A percentile compares a stretch with the other conserved stretches of the same genome.
Evolutionary conservation across 2,888 invertebrate genomes (phyloP).

Genomic region (Stenotaenia linearis): DNA sequence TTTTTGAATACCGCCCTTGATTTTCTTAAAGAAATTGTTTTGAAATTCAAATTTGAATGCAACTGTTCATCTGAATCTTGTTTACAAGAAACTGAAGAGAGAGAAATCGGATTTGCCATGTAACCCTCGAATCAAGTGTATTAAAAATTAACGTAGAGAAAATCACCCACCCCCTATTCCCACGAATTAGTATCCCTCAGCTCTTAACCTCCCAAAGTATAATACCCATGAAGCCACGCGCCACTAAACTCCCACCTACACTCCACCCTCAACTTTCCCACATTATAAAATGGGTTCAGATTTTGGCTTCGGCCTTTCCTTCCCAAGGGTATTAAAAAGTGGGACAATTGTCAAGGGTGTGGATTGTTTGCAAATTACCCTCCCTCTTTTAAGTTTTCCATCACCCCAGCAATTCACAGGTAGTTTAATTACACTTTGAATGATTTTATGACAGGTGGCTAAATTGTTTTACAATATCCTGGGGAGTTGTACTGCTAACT

Average conservation of each 20-base stretch:
- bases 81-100: no score
- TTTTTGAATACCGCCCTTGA: no score
- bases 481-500: neutral
- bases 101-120: neutral
- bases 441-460: constrained; percentile 24
- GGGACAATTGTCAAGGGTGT: constrained; percentile 12
- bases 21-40: no score
- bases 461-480: constrained; percentile 8
- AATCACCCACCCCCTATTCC: neutral
- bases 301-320: neutral
- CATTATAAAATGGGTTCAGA: constrained; percentile 10
- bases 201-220: neutral
- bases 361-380: constrained; percentile 17
- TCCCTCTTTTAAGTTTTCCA: neutral
- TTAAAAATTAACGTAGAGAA: constrained; percentile 13
- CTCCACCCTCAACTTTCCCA: constrained; percentile 11
- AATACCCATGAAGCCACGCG: constrained; percentile 17
- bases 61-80: no score
- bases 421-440: constrained; percentile 23
- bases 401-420: constrained; percentile 1
- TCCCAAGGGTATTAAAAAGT: constrained; percentile 2
- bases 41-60: no score
- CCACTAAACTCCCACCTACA: constrained; percentile 16
- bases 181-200: constrained; percentile 18
- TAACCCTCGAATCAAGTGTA: neutral